Base-by-base conservation (phyloP, 1,140 invertebrate genomes). In the Lerema accius region DNA sequence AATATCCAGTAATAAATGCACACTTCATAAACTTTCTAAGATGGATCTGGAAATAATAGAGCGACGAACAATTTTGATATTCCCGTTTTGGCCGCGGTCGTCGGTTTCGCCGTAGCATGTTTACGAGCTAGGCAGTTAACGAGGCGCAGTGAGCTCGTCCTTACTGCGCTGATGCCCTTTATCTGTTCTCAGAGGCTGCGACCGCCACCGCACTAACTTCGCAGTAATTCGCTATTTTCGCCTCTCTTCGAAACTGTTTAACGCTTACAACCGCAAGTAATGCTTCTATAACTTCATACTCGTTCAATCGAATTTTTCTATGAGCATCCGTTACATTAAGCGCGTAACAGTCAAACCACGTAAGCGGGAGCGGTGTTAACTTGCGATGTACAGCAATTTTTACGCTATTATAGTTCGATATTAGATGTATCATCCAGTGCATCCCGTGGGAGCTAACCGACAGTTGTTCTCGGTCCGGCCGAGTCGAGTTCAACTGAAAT, bases 101-200 rank as follows among this genome's bases (percentile, higher is more conserved):
- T 75, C 80, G 71, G 70, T 80, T 88, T 89, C 84, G 71, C 59
- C 71, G 86, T 85, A 87, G 74, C 74, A 67, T 63, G 67, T 86
- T 87, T 86, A 84, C 76, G 83, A 85, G 74, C 78, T 73, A 62
- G 50, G 65, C 56, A 71, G 80, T 88, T 89, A 86, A 89, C 84
- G 84, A 86, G 79, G 76, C 82, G 64, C 71, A 53, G 62, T 40
- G 55, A 60, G 61, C 69, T 77, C 75, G 71, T 77, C 68, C 50
- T 82, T 80, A 83, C 69, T 66, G 73, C 72, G 67, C 39, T 69
- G 75, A 77, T 81, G 74, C 73, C 78, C 80, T 86, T 87, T 87
- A 89, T 89, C 72, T 84, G 76, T 89, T 89, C 86, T 74, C 63
- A 73, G 86, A 89, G 79, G 76, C 80, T 76, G 76, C 14, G 72